Evolutionary conservation across 2,797 vertebrate genomes (phyloP).

Genomic region (Sphaeramia orbicularis): DNA sequence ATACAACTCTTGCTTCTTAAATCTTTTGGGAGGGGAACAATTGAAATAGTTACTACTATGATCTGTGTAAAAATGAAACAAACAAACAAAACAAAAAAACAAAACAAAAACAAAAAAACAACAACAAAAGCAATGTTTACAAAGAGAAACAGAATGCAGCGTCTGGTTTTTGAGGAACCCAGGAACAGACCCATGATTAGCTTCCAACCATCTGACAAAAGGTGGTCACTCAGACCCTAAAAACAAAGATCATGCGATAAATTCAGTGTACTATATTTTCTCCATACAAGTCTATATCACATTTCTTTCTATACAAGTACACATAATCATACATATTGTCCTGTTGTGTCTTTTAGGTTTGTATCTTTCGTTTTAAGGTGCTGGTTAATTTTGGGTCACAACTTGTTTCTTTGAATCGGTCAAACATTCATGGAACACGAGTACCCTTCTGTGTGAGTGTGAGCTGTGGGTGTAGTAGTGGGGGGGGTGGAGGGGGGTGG

Average conservation of each 20-base stretch:
- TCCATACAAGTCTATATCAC: slow-evolving; percentile 84
- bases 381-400: slow-evolving; percentile 84
- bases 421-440: slow-evolving; percentile 87
- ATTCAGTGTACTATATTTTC: slow-evolving; percentile 85
- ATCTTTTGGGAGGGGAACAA: slow-evolving; percentile 83
- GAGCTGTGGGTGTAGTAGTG: slow-evolving; percentile 2
- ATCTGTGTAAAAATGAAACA: slow-evolving; percentile 91
- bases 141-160: slow-evolving; percentile 68
- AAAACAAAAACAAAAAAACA: no score
- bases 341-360: slow-evolving; percentile 71
- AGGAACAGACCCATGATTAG: slow-evolving; percentile 58
- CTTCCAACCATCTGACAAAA: slow-evolving; percentile 57
- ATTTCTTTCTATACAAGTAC: slow-evolving; percentile 84
- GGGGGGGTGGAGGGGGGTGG: slow-evolving; percentile 26
- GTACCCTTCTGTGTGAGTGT: slow-evolving; percentile 60
- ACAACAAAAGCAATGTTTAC: slow-evolving; percentile 65
- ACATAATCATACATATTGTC: slow-evolving; percentile 82
- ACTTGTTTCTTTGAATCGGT: slow-evolving; percentile 59
- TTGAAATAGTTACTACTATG: slow-evolving; percentile 92
- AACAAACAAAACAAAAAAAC: no score
- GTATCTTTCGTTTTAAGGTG: slow-evolving; percentile 82
- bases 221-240: slow-evolving; percentile 61
- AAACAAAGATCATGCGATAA: slow-evolving; percentile 81
- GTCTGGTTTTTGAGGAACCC: slow-evolving; percentile 57
- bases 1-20: slow-evolving; percentile 90